phyloP scores from a whole-genome alignment of 1,140 invertebrate species.

The Apis mellifera region Amel_HAv3.1 CM009938.2:4137501-4138000 shows the following conservation, averaged over 20 bases:
- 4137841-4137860: too few species aligned
- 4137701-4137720: background rate
- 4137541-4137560: background rate
- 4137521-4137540: too few species aligned
- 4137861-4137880: background rate
- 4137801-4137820: background rate
- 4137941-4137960: background rate
- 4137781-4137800: background rate
- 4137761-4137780: too few species aligned
- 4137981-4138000: background rate
- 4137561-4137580: background rate
- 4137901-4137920: background rate
- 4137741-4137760: background rate
- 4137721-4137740: background rate
- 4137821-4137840: background rate
- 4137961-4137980: background rate
- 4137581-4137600: background rate
- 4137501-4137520: background rate
- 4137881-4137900: background rate
- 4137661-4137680: background rate
- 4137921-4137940: background rate
- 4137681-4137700: background rate
- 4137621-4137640: background rate
- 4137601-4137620: background rate
- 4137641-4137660: background rate